Evolutionary conservation across 2,888 invertebrate genomes (phyloP).

Genomic region (Cinara cedri): DNA sequence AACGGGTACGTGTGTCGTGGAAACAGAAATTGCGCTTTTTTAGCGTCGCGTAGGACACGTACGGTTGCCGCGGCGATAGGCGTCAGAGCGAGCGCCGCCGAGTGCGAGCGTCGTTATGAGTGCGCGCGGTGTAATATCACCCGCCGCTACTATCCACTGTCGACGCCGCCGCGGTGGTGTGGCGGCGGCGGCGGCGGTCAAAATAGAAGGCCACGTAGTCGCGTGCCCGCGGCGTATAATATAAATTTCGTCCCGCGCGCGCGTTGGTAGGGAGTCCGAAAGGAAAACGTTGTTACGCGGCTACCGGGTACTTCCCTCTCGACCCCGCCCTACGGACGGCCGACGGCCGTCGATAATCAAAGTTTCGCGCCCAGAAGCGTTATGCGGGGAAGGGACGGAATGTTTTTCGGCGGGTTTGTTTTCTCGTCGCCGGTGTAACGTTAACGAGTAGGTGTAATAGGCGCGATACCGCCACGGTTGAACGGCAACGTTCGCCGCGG

Average conservation of each 20-base stretch:
- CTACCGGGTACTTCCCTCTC: not conserved
- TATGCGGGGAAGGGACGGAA: not conserved
- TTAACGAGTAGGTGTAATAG: not conserved
- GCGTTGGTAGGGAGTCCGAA: not conserved
- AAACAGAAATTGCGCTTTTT: too few relatives aligned
- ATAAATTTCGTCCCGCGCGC: not conserved
- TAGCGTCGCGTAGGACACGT: too few relatives aligned
- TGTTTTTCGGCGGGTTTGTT: not conserved
- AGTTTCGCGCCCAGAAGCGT: not conserved
- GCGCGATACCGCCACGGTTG: too few relatives aligned
- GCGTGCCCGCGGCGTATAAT: conserved; percentile 1
- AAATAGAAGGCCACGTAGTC: not conserved
- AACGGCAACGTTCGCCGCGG: too few relatives aligned
- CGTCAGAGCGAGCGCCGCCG: too few relatives aligned
- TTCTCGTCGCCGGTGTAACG: not conserved
- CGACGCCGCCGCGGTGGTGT: too few relatives aligned
- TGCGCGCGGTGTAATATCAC: too few relatives aligned
- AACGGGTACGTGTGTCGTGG: too few relatives aligned
- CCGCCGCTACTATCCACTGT: too few relatives aligned
- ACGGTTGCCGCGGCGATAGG: too few relatives aligned
- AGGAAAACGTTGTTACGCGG: not conserved
- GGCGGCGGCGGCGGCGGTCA: too few relatives aligned
- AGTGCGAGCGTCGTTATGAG: too few relatives aligned
- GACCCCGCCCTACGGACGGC: not conserved
- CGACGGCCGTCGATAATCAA: not conserved